Conservation (phyloP, 1,140 invertebrate genomes). For the Platorchestia sp. region DNA sequence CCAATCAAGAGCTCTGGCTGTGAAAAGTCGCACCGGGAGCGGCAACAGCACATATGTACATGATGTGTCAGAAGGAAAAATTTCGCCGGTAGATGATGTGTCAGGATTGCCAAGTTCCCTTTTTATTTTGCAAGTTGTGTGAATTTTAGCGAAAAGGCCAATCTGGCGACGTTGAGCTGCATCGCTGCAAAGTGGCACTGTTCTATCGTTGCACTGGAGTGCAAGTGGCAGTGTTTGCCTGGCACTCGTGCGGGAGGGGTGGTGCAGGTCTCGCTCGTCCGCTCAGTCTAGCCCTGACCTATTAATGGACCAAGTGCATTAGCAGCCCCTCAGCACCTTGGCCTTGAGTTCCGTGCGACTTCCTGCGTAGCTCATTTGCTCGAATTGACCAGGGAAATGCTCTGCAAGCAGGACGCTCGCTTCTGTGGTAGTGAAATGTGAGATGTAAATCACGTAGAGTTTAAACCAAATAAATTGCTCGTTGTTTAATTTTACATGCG, state of each 20-base stretch:
- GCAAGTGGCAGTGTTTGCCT: slow-evolving; percentile 2
- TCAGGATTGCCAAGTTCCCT: no score
- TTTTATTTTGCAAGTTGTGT: no score
- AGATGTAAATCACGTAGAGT: not conserved
- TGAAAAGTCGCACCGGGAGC: not conserved
- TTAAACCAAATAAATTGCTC: not conserved
- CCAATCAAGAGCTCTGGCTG: no score
- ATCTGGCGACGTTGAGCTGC: no score
- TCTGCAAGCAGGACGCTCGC: not conserved
- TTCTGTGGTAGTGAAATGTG: slow-evolving; percentile 23
- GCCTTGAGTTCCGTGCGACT: slow-evolving; percentile 7
- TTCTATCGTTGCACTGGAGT: not conserved
- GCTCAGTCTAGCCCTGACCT: slow-evolving; percentile 17
- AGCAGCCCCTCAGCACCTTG: not conserved
- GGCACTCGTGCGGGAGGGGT: not conserved
- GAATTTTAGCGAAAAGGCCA: no score
- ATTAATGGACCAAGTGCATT: slow-evolving; percentile 19
- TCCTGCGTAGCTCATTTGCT: not conserved
- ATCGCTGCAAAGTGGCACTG: slow-evolving; percentile 33
- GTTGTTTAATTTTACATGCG: not conserved
- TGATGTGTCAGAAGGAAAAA: no score
- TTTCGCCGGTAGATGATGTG: no score
- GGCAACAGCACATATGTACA: not conserved
- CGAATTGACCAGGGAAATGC: not conserved
- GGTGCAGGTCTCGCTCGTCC: not conserved